phyloP scores from a whole-genome alignment of 2,797 vertebrate species.

The Peromyscus attwateri region DNA sequence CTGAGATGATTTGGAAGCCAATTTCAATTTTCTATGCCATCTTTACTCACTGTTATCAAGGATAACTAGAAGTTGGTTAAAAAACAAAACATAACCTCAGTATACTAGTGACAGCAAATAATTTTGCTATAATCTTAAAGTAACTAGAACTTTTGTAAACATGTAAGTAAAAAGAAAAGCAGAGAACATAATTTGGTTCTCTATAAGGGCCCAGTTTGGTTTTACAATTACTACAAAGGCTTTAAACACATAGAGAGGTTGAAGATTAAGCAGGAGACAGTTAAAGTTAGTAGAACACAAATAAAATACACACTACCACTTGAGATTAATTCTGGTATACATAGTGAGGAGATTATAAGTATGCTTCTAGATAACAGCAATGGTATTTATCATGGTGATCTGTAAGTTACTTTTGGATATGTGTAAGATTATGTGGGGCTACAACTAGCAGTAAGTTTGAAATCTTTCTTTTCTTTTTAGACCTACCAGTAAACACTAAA shows the following conservation, averaged over 20 bases:
- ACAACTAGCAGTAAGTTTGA: conserved; percentile 2
- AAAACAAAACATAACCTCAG: conserved; percentile 46
- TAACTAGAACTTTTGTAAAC: neutral
- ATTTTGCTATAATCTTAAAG: conserved; percentile 19
- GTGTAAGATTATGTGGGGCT: neutral
- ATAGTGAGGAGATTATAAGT: conserved; percentile 6
- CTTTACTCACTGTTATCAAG: conserved; percentile 10
- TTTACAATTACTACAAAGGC: neutral
- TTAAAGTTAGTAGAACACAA: conserved; percentile 9
- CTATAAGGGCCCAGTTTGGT: neutral
- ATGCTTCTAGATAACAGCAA: neutral
- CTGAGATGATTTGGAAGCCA: neutral
- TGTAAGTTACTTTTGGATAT: neutral
- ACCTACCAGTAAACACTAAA: conserved; percentile 33
- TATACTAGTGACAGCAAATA: conserved; percentile 32
- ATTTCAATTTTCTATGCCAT: conserved; percentile 26
- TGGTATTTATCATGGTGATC: neutral
- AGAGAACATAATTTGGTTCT: neutral
- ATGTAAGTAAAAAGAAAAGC: neutral
- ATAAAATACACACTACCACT: conserved; percentile 25
- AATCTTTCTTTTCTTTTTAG: neutral
- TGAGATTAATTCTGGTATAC: neutral
- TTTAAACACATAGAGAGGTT: neutral
- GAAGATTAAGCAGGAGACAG: conserved; percentile 14
- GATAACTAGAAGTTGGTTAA: conserved; percentile 22